These are phyloP conservation scores for Scleropages formosus DNA, from an alignment of 2,797 vertebrate genomes.

Conservation along the genomic window DNA sequence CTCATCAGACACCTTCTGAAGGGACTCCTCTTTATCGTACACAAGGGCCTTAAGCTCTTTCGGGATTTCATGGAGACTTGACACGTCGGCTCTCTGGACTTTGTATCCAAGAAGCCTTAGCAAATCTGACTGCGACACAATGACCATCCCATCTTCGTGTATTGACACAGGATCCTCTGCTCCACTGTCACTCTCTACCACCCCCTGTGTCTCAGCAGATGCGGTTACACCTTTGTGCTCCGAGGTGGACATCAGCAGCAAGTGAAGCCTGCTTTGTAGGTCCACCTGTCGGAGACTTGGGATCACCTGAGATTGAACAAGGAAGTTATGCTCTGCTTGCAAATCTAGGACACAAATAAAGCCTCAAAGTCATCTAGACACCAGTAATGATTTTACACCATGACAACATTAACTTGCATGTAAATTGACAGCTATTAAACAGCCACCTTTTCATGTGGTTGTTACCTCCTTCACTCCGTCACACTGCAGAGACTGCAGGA, in stretches of 20 bases:
- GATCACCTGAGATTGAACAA: constrained; percentile 47
- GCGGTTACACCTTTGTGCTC: constrained; percentile 31
- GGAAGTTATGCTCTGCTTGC: constrained; percentile 6
- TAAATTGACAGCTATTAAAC: neutral
- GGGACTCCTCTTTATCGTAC: constrained; percentile 44
- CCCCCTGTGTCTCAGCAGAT: constrained; percentile 42
- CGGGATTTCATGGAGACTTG: constrained; percentile 46
- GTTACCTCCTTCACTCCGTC: constrained; percentile 47
- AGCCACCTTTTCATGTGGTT: neutral
- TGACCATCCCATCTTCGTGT: neutral
- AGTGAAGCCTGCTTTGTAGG: constrained; percentile 32
- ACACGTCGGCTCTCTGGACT: constrained; percentile 41
- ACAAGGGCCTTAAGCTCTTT: constrained; percentile 39
- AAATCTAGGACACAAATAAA: neutral
- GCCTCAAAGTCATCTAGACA: neutral
- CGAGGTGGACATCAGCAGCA: constrained; percentile 14
- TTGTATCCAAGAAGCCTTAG: constrained; percentile 36
- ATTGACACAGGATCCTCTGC: constrained; percentile 14
- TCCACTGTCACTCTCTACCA: constrained; percentile 43
- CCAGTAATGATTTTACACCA: neutral
- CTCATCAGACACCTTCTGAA: constrained; percentile 44
- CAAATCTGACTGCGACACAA: constrained; percentile 32
- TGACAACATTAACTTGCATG: neutral
- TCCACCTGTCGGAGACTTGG: neutral
- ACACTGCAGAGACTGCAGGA: constrained; percentile 28